Evolutionary conservation across 1,140 invertebrate species (phyloP).

Genomic region (Caenorhabditis elegans): DNA sequence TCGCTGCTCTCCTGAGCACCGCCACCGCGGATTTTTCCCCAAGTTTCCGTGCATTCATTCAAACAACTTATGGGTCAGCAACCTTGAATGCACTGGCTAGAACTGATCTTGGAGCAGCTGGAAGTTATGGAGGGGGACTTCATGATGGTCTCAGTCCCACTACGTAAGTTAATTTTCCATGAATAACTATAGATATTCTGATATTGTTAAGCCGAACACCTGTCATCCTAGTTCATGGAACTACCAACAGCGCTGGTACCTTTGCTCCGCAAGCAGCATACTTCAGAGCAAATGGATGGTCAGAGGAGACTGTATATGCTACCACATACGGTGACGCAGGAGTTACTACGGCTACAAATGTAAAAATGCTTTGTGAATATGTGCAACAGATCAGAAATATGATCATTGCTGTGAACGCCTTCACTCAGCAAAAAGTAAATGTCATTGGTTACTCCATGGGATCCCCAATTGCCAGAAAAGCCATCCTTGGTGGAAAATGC

Average conservation of each 20-base stretch:
- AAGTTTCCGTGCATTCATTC: neutral
- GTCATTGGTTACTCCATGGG: conserved; percentile 33
- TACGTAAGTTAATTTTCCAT: no score
- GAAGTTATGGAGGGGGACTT: neutral
- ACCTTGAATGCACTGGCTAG: neutral
- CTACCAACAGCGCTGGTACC: neutral
- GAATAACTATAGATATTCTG: no score
- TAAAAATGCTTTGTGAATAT: neutral
- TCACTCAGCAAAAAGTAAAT: neutral
- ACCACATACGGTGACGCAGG: neutral
- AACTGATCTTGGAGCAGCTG: neutral
- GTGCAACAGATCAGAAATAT: neutral
- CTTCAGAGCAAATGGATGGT: neutral
- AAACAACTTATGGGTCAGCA: neutral
- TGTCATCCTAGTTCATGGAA: neutral
- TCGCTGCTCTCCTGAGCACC: neutral
- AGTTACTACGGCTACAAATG: neutral
- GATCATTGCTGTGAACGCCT: neutral
- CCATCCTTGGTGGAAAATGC: conserved; percentile 23
- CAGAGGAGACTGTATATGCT: neutral
- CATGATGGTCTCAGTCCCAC: neutral
- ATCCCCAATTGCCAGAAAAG: conserved; percentile 31
- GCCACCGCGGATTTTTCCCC: neutral
- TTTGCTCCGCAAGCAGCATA: neutral
- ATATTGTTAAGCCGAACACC: no score